Evolutionary conservation across 2,113 vertebrate species (phyloP), one percentile per base, ranked within the genome.

Genomic region (Scopus umbretta): DNA sequence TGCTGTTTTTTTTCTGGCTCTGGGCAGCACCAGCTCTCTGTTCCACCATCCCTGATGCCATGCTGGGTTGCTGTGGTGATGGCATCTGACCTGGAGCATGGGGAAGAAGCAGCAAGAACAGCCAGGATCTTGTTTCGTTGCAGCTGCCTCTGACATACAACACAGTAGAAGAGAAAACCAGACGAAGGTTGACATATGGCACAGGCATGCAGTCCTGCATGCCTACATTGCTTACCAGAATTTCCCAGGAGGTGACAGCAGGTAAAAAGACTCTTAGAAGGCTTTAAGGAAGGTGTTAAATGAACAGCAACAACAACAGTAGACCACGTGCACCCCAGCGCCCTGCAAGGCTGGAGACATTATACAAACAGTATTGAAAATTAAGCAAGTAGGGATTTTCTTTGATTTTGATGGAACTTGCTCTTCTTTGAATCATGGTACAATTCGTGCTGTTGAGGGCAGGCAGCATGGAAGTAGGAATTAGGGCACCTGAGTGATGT

Each of bases 31-130:
- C 67, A 90, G 49, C 30, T 61, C 42, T 80, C 10, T 59, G 7
- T 34, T 91, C 40, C 26, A n/a, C 22, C 72, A 23, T 43, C 80
- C 1, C 0, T 78, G 68, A 78, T 0, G 0, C 14, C 0, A 0
- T 36, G 47, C 65, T 71, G 66, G 30, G 59, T 71, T 89, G 79
- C 72, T 95, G 43, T 50, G 73, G 65, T 92, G 70, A 66, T 61
- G 49, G 52, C 45, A 52, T 73, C 13, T 4, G 73, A 90, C 72
- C 53, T 56, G 68, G 55, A 79, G 29, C 21, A 4, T 12, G 34
- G 49, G 32, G 62, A 36, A 91, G 59, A 85, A 85, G 53, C 80
- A 80, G 74, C 73, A 86, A 61, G 66, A 84, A 32, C 19, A 65
- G 63, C 36, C 34, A 73, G n/a, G 58, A 72, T 93, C 80, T 72